Evolutionary conservation across 2,888 invertebrate genomes (phyloP), one percentile per base, ranked within the genome.

Genomic region (Plebejus melissa): DNA sequence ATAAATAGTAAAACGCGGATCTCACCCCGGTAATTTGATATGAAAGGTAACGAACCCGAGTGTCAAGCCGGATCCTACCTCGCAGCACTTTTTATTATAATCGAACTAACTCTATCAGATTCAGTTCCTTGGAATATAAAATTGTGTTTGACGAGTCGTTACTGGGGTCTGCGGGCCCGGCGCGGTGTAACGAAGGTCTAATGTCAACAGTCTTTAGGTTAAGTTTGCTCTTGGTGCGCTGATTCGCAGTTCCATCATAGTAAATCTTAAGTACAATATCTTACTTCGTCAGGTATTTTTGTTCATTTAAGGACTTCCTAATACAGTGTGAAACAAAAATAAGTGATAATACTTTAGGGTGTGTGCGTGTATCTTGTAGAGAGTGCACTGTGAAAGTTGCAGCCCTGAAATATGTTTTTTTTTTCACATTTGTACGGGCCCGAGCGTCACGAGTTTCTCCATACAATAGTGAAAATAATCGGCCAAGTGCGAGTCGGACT

Each of bases 61-160:
- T 11, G 16, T 70, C 70, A 22, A 70, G 41, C 36, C 69, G 28
- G 9, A 70, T 22, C n/a, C n/a, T 3, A 16, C 70, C n/a, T 5
- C 69, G 70, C 41, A 41, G 38, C n/a, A 70, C 38, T 41, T 70
- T 70, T 70, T 70, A 41, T 70, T 70, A 41, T 70, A 41, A 70
- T 70, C 70, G 70, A 70, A 70, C 70, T 70, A 41, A 70, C 70
- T 70, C 38, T 70, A 41, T 70, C 11, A 70, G 38, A 70, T 70
- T 41, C 70, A 9, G 41, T 70, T 70, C 41, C 70, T 70, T 38
- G 70, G 70, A 70, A 70, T 70, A 70, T 70, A 41, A 70, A 70
- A 70, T 70, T 70, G 16, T 41, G 22, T 70, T 70, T 70, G 70
- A 70, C 65, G 41, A 41, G n/a, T 70, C n/a, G 70, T 70, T 70